phyloP scores from a whole-genome alignment of 2,888 invertebrate genomes.

The Orgyia antiqua region DNA sequence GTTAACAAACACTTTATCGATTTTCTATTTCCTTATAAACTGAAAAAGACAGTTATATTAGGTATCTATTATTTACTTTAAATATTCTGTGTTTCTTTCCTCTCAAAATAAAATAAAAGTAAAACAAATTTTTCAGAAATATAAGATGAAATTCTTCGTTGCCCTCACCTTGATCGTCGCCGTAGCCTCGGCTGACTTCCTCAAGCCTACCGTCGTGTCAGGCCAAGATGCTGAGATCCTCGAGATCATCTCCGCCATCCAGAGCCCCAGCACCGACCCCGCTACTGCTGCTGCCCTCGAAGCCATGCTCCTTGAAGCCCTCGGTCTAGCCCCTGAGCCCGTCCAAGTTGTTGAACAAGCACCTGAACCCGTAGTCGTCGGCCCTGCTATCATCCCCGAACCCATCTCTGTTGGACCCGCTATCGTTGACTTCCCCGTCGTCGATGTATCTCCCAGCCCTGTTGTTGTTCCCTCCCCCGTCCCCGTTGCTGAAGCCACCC shows the following conservation, averaged over 20 bases:
- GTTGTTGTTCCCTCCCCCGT: conserved; percentile 1
- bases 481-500: conserved; percentile 13
- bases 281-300: conserved; percentile 23
- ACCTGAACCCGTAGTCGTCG: conserved; percentile 15
- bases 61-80: too few relatives aligned
- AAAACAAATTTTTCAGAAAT: neutral
- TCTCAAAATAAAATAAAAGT: too few relatives aligned
- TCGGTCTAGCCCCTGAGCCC: conserved; percentile 5
- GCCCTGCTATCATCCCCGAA: conserved; percentile 18
- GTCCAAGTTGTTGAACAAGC: conserved; percentile 17
- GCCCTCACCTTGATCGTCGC: conserved; percentile 36
- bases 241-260: conserved; percentile 21
- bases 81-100: too few relatives aligned
- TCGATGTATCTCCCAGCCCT: conserved; percentile 1
- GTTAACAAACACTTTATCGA: neutral
- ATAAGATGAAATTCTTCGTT: conserved; percentile 43
- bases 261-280: conserved; percentile 20
- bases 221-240: conserved; percentile 11
- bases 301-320: conserved; percentile 16
- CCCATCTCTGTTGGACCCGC: conserved; percentile 5
- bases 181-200: conserved; percentile 29
- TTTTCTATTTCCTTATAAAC: too few relatives aligned
- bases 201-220: conserved; percentile 14
- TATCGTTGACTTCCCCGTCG: conserved; percentile 13
- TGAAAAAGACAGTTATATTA: too few relatives aligned